These are phyloP conservation scores for Papilio machaon DNA, from an alignment of 1,140 invertebrate species.

Conservation along the genomic window DNA sequence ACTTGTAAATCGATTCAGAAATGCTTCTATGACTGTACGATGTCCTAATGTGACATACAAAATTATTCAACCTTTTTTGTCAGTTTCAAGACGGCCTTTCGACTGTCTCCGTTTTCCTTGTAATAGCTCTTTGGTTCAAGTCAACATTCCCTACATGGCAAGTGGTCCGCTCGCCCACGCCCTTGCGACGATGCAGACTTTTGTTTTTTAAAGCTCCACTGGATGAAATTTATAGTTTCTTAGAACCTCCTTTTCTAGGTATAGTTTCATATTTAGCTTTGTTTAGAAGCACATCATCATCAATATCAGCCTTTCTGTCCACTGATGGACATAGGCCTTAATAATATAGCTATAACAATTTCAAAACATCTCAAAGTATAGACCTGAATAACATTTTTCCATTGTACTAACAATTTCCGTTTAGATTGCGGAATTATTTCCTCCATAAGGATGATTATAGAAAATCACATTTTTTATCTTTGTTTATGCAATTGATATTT, in stretches of 20 bases:
- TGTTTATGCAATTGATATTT: neutral
- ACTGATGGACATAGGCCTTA: no score
- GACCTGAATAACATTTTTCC: neutral
- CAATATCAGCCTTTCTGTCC: no score
- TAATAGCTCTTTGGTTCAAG: constrained; percentile 56
- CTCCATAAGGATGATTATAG: neutral
- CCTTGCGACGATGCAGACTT: constrained; percentile 46
- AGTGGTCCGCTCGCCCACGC: constrained; percentile 66
- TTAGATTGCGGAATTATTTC: constrained; percentile 3
- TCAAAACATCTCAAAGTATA: neutral
- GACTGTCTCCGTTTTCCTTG: constrained; percentile 58
- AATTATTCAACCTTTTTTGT: neutral
- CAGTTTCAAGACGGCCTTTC: constrained; percentile 14
- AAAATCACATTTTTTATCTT: neutral
- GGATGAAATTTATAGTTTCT: constrained; percentile 47
- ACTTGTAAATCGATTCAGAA: constrained; percentile 9
- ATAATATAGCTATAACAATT: no score
- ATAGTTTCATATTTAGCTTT: neutral
- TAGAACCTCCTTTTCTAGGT: neutral
- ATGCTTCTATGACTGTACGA: neutral
- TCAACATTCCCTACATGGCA: constrained; percentile 76
- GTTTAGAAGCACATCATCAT: neutral
- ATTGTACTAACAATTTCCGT: neutral
- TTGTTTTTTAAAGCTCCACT: constrained; percentile 40
- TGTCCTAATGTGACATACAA: neutral